Conservation (phyloP, 2,888 invertebrate genomes). For the Blera fallax region DNA sequence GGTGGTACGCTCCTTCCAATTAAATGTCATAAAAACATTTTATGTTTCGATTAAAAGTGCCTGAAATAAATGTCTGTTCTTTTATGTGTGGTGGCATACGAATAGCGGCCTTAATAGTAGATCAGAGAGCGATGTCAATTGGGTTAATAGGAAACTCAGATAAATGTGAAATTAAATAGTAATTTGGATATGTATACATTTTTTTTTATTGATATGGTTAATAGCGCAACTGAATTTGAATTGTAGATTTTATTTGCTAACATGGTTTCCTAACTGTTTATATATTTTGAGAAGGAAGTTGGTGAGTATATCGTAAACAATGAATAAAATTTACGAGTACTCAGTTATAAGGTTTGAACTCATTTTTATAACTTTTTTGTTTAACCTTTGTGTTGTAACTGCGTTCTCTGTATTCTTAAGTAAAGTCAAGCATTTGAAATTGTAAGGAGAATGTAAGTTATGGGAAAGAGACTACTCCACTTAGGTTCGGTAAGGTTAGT, state of each 20-base stretch:
- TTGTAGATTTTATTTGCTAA: neutral
- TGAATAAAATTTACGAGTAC: too few relatives aligned
- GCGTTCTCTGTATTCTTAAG: too few relatives aligned
- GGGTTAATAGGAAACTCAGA: constrained; percentile 17
- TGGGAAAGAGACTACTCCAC: too few relatives aligned
- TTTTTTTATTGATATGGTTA: neutral
- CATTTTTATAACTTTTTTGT: too few relatives aligned
- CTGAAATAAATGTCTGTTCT: neutral
- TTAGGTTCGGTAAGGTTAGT: too few relatives aligned
- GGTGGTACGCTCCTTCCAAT: constrained; percentile 18
- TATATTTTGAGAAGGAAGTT: neutral
- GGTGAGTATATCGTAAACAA: too few relatives aligned
- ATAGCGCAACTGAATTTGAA: neutral
- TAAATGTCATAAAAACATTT: constrained; percentile 41
- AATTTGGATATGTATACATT: neutral
- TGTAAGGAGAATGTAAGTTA: too few relatives aligned
- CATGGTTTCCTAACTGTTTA: neutral
- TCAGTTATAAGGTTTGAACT: too few relatives aligned
- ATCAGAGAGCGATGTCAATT: constrained; percentile 6
- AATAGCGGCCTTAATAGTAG: neutral
- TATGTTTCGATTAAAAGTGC: constrained; percentile 5
- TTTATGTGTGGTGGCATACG: neutral
- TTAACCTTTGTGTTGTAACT: too few relatives aligned
- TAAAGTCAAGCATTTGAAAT: too few relatives aligned
- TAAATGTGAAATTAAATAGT: constrained; percentile 4